A percentile compares a stretch with the other conserved stretches of the same genome.
phyloP scores from a whole-genome alignment of 2,113 vertebrate genomes.

The Riparia riparia region DNA sequence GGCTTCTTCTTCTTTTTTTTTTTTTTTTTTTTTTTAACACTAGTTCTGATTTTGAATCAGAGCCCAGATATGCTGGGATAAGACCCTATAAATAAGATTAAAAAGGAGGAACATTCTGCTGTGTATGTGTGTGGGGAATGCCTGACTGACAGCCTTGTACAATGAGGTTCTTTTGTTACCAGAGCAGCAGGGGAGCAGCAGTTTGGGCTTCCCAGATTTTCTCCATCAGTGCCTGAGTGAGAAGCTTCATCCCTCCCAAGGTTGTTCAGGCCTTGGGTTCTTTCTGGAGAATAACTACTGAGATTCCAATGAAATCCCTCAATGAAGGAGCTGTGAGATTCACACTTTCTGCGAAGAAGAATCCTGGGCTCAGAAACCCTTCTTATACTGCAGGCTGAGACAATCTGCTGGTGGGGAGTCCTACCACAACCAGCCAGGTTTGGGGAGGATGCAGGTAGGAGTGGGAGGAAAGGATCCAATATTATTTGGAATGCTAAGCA shows the following conservation, averaged over 20 bases:
- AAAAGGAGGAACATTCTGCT: conserved; percentile 34
- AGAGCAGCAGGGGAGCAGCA: not conserved
- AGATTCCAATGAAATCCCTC: not conserved
- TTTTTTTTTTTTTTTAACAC: not conserved
- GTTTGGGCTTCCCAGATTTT: not conserved
- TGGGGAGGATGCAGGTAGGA: not conserved
- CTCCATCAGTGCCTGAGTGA: not conserved
- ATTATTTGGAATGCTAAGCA: not conserved
- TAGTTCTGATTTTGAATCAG: conserved; percentile 37
- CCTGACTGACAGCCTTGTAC: conserved; percentile 5
- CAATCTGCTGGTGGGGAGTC: not conserved
- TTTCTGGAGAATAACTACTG: not conserved
- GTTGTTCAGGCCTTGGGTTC: not conserved
- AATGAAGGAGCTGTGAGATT: not conserved
- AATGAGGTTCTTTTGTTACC: not conserved
- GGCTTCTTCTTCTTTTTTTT: not conserved
- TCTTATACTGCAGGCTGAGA: not conserved
- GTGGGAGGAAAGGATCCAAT: not conserved
- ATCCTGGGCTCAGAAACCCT: not conserved
- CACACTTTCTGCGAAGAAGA: not conserved
- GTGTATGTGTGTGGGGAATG: not conserved
- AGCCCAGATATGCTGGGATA: conserved; percentile 57
- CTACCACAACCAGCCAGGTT: not conserved
- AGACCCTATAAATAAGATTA: conserved; percentile 40
- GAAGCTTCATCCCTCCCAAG: not conserved